Percentiles rank a stretch among this genome's conserved stretches.
phyloP scores from a whole-genome alignment of 1,140 invertebrate genomes.

The Lerema accius region DNA sequence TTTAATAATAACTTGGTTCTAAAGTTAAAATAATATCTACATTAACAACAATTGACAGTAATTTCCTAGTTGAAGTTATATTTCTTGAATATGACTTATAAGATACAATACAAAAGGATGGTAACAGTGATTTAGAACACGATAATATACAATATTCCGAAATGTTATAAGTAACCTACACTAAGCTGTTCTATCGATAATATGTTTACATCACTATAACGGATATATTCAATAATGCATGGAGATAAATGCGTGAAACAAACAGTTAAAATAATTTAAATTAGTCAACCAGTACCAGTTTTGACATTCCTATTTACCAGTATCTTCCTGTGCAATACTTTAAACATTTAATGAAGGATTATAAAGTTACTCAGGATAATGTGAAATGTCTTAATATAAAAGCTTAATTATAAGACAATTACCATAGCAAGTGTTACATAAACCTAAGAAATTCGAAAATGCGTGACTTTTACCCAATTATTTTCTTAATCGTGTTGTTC shows the following conservation, averaged over 20 bases:
- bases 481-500: slow-evolving; percentile 36
- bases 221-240: background rate
- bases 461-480: slow-evolving; percentile 32
- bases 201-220: background rate
- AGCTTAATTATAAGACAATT: slow-evolving; percentile 47
- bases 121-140: background rate
- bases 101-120: background rate
- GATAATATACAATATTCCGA: background rate
- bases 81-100: no score
- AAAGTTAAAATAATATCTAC: no score
- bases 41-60: no score
- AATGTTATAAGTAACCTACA: background rate
- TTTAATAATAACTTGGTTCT: no score
- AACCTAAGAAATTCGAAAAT: slow-evolving; percentile 37
- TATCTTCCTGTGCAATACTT: background rate
- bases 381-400: slow-evolving; percentile 38
- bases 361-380: slow-evolving; percentile 42
- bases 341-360: slow-evolving; percentile 34
- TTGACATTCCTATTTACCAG: background rate
- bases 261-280: background rate
- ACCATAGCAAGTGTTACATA: slow-evolving; percentile 40
- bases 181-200: background rate
- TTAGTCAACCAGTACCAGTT: background rate
- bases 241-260: background rate
- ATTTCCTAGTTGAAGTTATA: no score